Evolutionary conservation across 2,113 vertebrate genomes (phyloP), one percentile per base, ranked within the genome.

Genomic region (Tympanuchus pallidicinctus): DNA sequence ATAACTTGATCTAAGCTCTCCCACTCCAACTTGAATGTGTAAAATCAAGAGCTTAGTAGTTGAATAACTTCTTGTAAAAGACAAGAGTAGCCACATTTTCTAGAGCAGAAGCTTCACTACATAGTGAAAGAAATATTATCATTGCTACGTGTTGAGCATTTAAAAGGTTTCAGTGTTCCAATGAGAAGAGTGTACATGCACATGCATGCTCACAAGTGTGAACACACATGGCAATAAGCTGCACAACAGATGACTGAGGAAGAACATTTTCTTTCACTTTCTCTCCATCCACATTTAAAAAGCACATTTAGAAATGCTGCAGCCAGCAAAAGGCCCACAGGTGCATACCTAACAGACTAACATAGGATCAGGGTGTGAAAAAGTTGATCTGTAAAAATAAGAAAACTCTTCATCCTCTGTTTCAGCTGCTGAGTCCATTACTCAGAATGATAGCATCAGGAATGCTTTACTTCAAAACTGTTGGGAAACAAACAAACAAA

Each of bases 311-410:
- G 84, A 93, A 73, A 50, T 0, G 1, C 24, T 73, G 63, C 12
- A 32, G 40, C 71, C 74, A 87, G 63, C 18, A 70, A 73, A 87
- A 28, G 16, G 6, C 48, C 28, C 1, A 0, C 30, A 40, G 56
- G 14, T 71, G 3, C 18, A 30, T 0, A 0, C 5, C 36, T 64
- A 45, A 24, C 6, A 4, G n/a, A 73, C 52, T 11, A 73, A 65
- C 86, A n/a, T 10, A 59, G 17, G 38, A 89, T 71, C n/a, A 66
- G 80, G 8, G 11, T 66, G 19, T 73, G 54, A 63, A 89, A 72
- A 64, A 22, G 10, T 70, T 45, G 59, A 10, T 22, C 52, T 64
- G 7, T 12, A 82, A 34, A 70, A 91, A 59, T 61, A 85, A 45
- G 2, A 63, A 47, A 76, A 76, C 71, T 73, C 36, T 40, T 82